These are phyloP conservation scores for Bergia puertoricense DNA, from an alignment of 92 coral and sea anemone species.

Conservation along the genomic window DNA sequence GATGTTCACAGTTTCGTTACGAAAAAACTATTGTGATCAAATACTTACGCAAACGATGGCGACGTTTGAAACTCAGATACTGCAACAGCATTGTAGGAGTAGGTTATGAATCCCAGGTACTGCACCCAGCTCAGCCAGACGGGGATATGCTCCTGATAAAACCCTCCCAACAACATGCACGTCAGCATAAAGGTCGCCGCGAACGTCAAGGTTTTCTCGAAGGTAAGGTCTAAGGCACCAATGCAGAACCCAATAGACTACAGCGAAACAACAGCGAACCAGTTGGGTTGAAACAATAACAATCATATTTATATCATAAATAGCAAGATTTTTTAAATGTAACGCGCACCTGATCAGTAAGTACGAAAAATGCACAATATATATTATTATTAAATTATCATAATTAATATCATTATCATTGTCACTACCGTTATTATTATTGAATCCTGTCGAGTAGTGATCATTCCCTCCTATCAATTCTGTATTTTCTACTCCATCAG, in stretches of 20 bases:
- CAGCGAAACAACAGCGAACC: neutral
- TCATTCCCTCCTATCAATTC: too few relatives aligned
- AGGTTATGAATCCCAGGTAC: slow-evolving; percentile 63
- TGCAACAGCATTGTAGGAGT: slow-evolving; percentile 69
- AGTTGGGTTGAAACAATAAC: neutral
- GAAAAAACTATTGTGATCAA: neutral
- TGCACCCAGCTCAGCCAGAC: slow-evolving; percentile 85
- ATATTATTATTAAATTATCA: too few relatives aligned
- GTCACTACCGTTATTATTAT: too few relatives aligned
- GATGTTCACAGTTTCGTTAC: neutral
- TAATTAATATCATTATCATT: too few relatives aligned
- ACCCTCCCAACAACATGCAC: slow-evolving; percentile 88
- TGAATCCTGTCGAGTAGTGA: too few relatives aligned
- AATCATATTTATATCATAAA: too few relatives aligned
- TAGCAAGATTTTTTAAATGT: too few relatives aligned
- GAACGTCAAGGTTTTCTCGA: slow-evolving; percentile 74
- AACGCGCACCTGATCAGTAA: too few relatives aligned
- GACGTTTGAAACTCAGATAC: slow-evolving; percentile 74
- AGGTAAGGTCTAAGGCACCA: slow-evolving; percentile 84
- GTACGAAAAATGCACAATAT: too few relatives aligned
- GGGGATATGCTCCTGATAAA: slow-evolving; percentile 78
- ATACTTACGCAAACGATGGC: slow-evolving; percentile 64
- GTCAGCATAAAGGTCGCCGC: slow-evolving; percentile 70
- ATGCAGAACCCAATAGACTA: slow-evolving; percentile 87
- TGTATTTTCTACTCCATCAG: too few relatives aligned